Evolutionary conservation across 2,888 invertebrate species (phyloP).

Genomic region (Augiades crinisus): DNA sequence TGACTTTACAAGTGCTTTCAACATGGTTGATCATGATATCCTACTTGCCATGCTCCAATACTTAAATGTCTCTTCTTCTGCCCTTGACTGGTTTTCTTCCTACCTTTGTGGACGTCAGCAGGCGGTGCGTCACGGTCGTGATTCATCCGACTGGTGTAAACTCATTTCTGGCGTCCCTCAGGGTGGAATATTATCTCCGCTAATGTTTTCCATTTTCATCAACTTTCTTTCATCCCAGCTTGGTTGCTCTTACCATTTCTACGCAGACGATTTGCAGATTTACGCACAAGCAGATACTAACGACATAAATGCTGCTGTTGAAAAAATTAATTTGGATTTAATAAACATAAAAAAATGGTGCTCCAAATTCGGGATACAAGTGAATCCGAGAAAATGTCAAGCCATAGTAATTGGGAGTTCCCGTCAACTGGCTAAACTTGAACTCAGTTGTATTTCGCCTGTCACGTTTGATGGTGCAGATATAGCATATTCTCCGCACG

Average conservation of each 20-base stretch:
- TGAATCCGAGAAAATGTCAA: neutral
- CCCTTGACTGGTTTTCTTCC: too few relatives aligned
- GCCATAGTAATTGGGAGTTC: neutral
- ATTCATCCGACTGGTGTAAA: neutral
- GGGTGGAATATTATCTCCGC: slow-evolving; percentile 3
- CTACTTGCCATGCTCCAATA: too few relatives aligned
- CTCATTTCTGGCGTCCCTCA: neutral
- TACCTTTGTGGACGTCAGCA: neutral
- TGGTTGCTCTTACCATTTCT: neutral
- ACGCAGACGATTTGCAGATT: slow-evolving; percentile 8
- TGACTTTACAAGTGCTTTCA: too few relatives aligned
- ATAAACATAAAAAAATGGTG: neutral
- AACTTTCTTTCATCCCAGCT: neutral
- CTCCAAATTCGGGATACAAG: neutral
- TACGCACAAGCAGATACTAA: neutral
- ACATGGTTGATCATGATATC: too few relatives aligned
- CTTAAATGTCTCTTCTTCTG: too few relatives aligned
- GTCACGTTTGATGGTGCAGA: neutral
- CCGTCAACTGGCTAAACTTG: neutral
- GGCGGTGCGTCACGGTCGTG: neutral
- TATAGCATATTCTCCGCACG: neutral
- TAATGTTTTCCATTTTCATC: slow-evolving; percentile 1
- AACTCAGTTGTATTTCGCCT: neutral
- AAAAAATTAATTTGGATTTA: neutral
- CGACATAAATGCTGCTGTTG: neutral